Base-by-base conservation (phyloP, 1,140 invertebrate species). In the Anthonomus grandis region DNA sequence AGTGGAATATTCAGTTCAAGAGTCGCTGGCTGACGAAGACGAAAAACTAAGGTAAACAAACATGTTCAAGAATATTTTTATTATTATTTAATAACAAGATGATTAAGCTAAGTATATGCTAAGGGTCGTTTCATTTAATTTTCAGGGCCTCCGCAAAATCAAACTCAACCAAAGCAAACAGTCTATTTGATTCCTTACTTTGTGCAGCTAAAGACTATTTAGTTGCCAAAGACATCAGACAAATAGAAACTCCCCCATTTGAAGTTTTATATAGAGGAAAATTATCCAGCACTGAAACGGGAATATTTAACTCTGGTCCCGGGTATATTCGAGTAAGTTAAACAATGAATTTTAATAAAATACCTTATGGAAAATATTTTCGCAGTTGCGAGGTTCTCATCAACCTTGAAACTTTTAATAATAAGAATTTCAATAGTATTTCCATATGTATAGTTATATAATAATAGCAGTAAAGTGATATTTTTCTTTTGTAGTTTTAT, bases 161-260 rank as follows among this genome's bases (percentile, higher is more conserved):
- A 27, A 59, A 60, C 23, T 38, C 55, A 3, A 22, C 46, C 6
- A 59, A 56, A 19, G 65, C 67, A 15, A 69, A 69, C 48, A 57
- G 60, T 25, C 19, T 69, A 10, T 36, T 67, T 12, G 67, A 69
- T 41, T 56, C 57, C 9, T 47, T 69, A 6, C 47, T 69, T 24
- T 69, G 65, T 24, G 48, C 60, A 1, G 64, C 67, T 9, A 69
- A 69, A 59, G 62, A 64, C 25, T 61, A 64, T 47, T 39, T 69
- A 23, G 67, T 69, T 12, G 62, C 44, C 1, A 64, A 60, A 45
- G 38, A 62, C 13, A 48, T 42, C 10, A 53, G 64, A 46, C 25
- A 27, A 18, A 41, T 69, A 3, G 54, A 62, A 49, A 65, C 59
- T 15, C 64, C 64, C 17, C 45, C 27, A 13, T 63, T 67, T 24